Conservation (phyloP, 2,888 invertebrate genomes). For the Epirrita christyi region DNA sequence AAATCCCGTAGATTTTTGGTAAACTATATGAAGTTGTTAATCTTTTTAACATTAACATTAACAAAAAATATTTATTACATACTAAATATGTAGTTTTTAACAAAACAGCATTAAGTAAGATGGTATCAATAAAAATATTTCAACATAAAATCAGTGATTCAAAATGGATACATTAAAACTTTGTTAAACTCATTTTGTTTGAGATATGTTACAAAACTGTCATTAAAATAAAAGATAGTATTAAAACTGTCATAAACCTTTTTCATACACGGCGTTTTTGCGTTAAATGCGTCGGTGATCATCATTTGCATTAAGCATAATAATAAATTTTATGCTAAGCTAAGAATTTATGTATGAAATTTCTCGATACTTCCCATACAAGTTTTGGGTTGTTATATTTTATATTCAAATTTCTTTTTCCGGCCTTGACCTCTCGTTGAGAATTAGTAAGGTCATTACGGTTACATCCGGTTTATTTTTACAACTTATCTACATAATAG, state of each 20-base stretch:
- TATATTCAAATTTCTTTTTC: conserved; percentile 45
- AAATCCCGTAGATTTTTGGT: too few relatives aligned
- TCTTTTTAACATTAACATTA: neutral
- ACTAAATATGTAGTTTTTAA: neutral
- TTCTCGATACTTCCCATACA: conserved; percentile 23
- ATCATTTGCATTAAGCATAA: conserved; percentile 19
- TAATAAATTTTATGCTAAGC: conserved; percentile 25
- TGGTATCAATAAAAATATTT: neutral
- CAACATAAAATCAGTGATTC: conserved; percentile 12
- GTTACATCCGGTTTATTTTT: conserved; percentile 20
- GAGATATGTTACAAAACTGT: conserved; percentile 18
- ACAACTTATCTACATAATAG: conserved; percentile 5
- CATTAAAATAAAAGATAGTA: conserved; percentile 20
- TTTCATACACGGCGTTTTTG: conserved; percentile 14
- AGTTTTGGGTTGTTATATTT: conserved; percentile 18
- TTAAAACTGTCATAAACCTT: conserved; percentile 24
- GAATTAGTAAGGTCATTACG: conserved; percentile 24
- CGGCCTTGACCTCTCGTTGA: conserved; percentile 50
- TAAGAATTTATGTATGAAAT: conserved; percentile 25
- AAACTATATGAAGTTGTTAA: neutral
- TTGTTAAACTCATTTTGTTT: conserved; percentile 10
- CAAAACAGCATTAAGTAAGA: neutral
- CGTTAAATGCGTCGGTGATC: conserved; percentile 14
- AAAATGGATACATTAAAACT: conserved; percentile 16
- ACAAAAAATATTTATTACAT: neutral